phyloP scores from a whole-genome alignment of 2,888 invertebrate genomes.

The Yponomeuta evonymella region DNA sequence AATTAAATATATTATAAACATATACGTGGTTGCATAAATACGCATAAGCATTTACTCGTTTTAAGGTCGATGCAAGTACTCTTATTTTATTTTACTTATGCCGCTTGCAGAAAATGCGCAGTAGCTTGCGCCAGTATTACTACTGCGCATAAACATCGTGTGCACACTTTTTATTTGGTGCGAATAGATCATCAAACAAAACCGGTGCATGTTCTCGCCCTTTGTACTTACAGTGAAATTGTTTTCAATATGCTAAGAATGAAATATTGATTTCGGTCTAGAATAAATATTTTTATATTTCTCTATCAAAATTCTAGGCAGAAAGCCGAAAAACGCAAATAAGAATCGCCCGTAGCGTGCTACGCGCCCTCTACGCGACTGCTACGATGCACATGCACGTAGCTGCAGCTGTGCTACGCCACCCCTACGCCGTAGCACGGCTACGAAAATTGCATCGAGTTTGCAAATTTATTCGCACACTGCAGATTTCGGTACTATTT shows the following conservation, averaged over 20 bases:
- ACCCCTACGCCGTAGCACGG: slow-evolving; percentile 57
- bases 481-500: background rate
- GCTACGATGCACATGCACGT: slow-evolving; percentile 57
- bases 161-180: too few species aligned
- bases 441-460: slow-evolving; percentile 59
- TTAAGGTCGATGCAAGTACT: background rate
- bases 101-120: too few species aligned
- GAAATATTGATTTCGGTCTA: too few species aligned
- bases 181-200: too few species aligned
- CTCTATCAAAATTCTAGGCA: too few species aligned
- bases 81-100: background rate
- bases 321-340: too few species aligned
- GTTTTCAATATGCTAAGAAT: too few species aligned
- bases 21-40: background rate
- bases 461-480: slow-evolving; percentile 41
- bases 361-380: slow-evolving; percentile 43
- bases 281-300: too few species aligned
- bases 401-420: slow-evolving; percentile 67
- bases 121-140: too few species aligned
- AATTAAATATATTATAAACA: background rate
- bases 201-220: too few species aligned
- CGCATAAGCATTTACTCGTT: background rate
- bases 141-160: too few species aligned
- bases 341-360: slow-evolving; percentile 24
- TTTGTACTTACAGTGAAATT: too few species aligned